Base-by-base conservation (phyloP, 2,888 invertebrate species). In the Drosophila nr. perissopoda region DNA sequence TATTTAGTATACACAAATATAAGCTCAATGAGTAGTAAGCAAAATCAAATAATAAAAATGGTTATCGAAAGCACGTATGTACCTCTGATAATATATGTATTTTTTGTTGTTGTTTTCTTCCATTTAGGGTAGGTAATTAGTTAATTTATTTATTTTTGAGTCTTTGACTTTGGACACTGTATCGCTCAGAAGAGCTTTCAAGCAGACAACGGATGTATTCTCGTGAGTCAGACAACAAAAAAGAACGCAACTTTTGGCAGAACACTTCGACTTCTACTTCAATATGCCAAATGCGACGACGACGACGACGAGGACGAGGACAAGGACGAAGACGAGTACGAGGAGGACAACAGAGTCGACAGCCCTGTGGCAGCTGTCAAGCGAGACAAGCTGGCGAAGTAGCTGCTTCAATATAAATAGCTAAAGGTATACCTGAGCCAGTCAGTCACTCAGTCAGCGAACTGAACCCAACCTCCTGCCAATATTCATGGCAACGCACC, bases 331-430 rank as follows among this genome's bases (percentile, higher is more conserved):
- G 13, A 40, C 67, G 56, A 60, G n/a, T 52, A 21, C 46, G 38
- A 31, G 34, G 42, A 49, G 51, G 56, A 60, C 29, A 61, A 62
- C 53, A 49, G 56, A 66, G 68, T 52, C 70, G 72, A 76, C 63
- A 76, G 83, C 70, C 58, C 70, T 72, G 70, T 82, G 82, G 81
- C 84, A 82, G 79, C 82, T 83, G 84, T 81, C 82, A 83, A 79
- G 73, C 82, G 76, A 79, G 82, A 83, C 81, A 81, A 83, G 75
- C 71, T 73, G 74, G 64, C 77, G 80, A 69, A 77, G 82, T 76
- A 73, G 76, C 81, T 75, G 83, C 81, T 83, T 80, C 81, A 83
- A 83, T 81, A 81, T 82, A 81, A 81, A 82, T 81, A 81, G 74
- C 83, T 76, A 69, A 65, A 71, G 52, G 71, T 74, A 61, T 62